A percentile compares a stretch with the other conserved stretches of the same genome.
phyloP scores from a whole-genome alignment of 2,888 invertebrate species.

The Mimumesa dahlbomi region DNA sequence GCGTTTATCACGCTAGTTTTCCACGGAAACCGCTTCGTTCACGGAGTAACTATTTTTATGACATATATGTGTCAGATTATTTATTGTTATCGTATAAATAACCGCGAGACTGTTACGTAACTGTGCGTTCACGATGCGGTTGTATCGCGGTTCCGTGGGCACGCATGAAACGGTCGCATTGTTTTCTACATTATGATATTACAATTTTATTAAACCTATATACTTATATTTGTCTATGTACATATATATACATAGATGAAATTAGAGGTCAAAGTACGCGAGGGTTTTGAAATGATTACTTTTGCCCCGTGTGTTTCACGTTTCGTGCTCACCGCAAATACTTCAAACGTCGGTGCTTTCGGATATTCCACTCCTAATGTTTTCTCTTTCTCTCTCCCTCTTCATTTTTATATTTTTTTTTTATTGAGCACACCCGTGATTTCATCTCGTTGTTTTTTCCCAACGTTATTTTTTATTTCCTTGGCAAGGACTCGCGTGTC shows the following conservation, averaged over 20 bases:
- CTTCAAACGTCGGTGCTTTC: background rate
- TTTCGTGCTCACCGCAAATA: background rate
- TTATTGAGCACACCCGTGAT: background rate
- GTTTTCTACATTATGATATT: too few species aligned
- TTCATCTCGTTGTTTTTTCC: slow-evolving; percentile 27
- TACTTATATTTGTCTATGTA: too few species aligned
- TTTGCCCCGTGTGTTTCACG: background rate
- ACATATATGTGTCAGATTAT: slow-evolving; percentile 11
- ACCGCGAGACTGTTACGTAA: slow-evolving; percentile 7
- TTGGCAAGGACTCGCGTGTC: slow-evolving; percentile 39
- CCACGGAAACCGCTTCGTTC: slow-evolving; percentile 10
- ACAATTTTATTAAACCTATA: too few species aligned
- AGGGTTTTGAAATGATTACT: background rate
- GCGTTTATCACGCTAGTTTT: slow-evolving; percentile 35
- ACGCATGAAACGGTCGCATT: too few species aligned
- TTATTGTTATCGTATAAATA: slow-evolving; percentile 17
- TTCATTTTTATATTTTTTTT: background rate
- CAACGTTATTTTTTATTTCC: slow-evolving; percentile 15
- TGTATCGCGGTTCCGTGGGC: too few species aligned
- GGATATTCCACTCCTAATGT: background rate
- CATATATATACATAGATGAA: too few species aligned
- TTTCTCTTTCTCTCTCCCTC: background rate
- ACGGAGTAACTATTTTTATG: slow-evolving; percentile 14
- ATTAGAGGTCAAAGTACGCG: too few species aligned
- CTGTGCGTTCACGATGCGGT: too few species aligned